These are phyloP conservation scores for Epinephelus awoara DNA, from an alignment of 2,797 vertebrate genomes.

Conservation along the genomic window DNA sequence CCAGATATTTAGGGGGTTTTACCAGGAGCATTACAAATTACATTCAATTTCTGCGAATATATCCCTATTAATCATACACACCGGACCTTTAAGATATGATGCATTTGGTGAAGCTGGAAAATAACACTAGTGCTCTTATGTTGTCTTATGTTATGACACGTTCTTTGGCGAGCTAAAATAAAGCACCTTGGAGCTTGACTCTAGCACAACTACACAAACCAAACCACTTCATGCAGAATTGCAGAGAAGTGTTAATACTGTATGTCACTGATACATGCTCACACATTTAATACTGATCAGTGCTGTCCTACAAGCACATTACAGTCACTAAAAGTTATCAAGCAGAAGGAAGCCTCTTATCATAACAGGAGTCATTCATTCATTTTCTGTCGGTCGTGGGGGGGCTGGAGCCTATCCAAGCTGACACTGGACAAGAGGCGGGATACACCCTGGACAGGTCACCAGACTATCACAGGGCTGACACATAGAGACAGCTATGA, in stretches of 20 bases:
- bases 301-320: slow-evolving; percentile 4
- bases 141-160: no score
- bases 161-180: slow-evolving; percentile 4
- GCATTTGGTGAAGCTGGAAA: slow-evolving; percentile 30
- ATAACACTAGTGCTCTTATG: slow-evolving; percentile 11
- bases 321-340: background rate
- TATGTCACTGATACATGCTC: slow-evolving; percentile 29
- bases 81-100: background rate
- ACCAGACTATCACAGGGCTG: no score
- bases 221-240: slow-evolving; percentile 52
- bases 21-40: no score
- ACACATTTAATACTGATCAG: slow-evolving; percentile 5
- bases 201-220: slow-evolving; percentile 38
- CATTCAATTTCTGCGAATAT: no score
- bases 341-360: background rate
- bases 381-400: no score
- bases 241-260: slow-evolving; percentile 28
- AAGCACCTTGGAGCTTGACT: slow-evolving; percentile 34
- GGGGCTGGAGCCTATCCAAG: no score
- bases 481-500: no score
- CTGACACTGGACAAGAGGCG: no score
- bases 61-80: no score
- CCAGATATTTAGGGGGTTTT: no score
- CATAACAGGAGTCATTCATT: background rate
- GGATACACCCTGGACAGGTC: no score